Evolutionary conservation across 2,113 vertebrate species (phyloP).

Genomic region (Neodontobutis hainanensis): DNA sequence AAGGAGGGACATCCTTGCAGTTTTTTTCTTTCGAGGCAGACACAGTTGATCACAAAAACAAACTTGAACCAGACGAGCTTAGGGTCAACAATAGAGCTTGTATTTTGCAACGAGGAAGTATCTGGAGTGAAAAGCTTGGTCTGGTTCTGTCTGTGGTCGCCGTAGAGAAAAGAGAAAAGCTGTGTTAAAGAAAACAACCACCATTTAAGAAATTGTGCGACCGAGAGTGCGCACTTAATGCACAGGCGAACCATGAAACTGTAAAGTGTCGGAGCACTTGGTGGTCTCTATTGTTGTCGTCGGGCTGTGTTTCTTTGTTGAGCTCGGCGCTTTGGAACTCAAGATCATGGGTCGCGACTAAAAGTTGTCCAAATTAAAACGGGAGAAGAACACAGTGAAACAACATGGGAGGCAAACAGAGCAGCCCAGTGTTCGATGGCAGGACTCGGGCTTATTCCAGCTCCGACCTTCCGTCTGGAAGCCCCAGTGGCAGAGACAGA

Average conservation of each 20-base stretch:
- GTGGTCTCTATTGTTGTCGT: neutral
- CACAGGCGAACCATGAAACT: conserved; percentile 51
- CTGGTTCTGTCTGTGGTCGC: neutral
- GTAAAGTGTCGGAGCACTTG: conserved; percentile 45
- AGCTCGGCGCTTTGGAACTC: conserved; percentile 25
- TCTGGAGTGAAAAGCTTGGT: conserved; percentile 8
- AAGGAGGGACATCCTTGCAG: conserved; percentile 66
- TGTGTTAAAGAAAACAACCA: conserved; percentile 26
- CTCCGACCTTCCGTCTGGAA: conserved; percentile 85
- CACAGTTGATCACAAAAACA: conserved; percentile 64
- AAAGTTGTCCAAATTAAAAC: conserved; percentile 29
- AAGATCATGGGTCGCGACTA: conserved; percentile 54
- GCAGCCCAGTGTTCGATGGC: conserved; percentile 80
- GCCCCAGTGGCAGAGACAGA: conserved; percentile 66
- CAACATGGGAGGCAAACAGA: conserved; percentile 89
- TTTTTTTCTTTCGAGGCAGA: conserved; percentile 65
- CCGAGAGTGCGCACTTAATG: conserved; percentile 64
- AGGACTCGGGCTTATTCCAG: conserved; percentile 91
- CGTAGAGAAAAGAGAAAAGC: conserved; percentile 49
- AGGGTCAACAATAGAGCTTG: conserved; percentile 12
- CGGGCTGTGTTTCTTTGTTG: conserved; percentile 27
- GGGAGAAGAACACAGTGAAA: conserved; percentile 8
- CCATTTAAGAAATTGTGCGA: conserved; percentile 47
- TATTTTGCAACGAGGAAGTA: conserved; percentile 1
- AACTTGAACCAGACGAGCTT: conserved; percentile 49